A percentile compares a stretch with the other conserved stretches of the same genome.
These are phyloP conservation scores for Odontesthes bonariensis DNA, from an alignment of 2,113 vertebrate species.

Conservation along the genomic window DNA sequence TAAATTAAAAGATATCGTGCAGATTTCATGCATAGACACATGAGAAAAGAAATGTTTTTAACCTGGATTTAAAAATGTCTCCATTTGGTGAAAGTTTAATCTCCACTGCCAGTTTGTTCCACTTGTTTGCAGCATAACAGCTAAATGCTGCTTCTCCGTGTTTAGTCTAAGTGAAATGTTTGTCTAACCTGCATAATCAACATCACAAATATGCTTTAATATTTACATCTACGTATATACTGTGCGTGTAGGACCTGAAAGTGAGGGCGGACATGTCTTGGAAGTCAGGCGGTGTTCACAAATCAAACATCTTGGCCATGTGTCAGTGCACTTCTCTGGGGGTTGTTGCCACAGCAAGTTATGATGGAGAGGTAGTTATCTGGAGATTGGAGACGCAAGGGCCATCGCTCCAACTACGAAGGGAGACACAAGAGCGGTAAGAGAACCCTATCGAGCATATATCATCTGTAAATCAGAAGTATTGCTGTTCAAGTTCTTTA, in stretches of 20 bases:
- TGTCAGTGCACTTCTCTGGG: constrained; percentile 53
- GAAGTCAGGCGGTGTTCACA: constrained; percentile 57
- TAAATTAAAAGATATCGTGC: too few relatives aligned
- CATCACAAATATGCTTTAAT: background rate
- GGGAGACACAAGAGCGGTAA: constrained; percentile 28
- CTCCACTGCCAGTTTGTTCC: too few relatives aligned
- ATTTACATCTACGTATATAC: background rate
- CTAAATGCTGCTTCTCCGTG: too few relatives aligned
- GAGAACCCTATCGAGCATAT: background rate
- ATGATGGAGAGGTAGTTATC: constrained; percentile 70
- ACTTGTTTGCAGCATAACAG: too few relatives aligned
- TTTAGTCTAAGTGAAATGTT: background rate
- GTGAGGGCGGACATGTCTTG: constrained; percentile 60
- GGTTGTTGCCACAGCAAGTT: constrained; percentile 65
- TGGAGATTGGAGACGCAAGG: constrained; percentile 69
- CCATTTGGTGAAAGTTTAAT: too few relatives aligned
- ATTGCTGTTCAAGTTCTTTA: background rate
- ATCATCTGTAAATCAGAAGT: background rate
- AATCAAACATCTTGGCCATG: constrained; percentile 60
- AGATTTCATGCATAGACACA: too few relatives aligned
- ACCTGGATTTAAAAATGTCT: too few relatives aligned
- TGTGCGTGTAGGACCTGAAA: constrained; percentile 46
- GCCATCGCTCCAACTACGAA: constrained; percentile 36
- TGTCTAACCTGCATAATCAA: background rate
- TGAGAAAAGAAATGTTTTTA: too few relatives aligned